Evolutionary conservation across 2,797 vertebrate genomes (phyloP).

Genomic region (Spondyliosoma cantharus): DNA sequence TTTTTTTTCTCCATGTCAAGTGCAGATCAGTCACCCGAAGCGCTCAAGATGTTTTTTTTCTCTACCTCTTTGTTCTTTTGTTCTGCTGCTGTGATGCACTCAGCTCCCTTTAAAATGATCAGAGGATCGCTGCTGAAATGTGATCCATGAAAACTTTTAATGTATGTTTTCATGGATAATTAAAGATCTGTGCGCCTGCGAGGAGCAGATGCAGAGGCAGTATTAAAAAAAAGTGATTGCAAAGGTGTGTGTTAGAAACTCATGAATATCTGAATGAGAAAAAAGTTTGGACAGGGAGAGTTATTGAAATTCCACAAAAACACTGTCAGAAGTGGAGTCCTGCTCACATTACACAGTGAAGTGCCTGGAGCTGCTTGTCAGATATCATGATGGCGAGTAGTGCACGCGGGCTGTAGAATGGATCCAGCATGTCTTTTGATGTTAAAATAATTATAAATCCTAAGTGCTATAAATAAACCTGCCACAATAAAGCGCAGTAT

Average conservation of each 20-base stretch:
- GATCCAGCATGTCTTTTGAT: constrained; percentile 59
- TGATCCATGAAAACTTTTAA: constrained; percentile 58
- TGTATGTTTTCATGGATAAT: constrained; percentile 69
- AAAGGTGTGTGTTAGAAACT: constrained; percentile 53
- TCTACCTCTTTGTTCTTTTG: constrained; percentile 8
- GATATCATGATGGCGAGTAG: constrained; percentile 46
- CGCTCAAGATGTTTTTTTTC: constrained; percentile 35
- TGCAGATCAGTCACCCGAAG: constrained; percentile 36
- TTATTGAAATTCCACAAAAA: constrained; percentile 52
- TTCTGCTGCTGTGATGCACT: constrained; percentile 24
- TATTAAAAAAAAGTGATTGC: constrained; percentile 8
- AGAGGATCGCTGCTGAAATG: constrained; percentile 44
- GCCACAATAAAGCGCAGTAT: constrained; percentile 60
- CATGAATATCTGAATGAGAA: constrained; percentile 59
- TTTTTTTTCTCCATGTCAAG: not conserved
- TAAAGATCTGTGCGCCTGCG: constrained; percentile 55
- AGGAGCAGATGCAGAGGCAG: constrained; percentile 30
- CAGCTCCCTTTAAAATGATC: constrained; percentile 52
- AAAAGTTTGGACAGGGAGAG: constrained; percentile 40
- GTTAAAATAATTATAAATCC: constrained; percentile 71
- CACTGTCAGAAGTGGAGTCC: constrained; percentile 28
- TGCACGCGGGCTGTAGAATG: constrained; percentile 49
- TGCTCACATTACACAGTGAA: constrained; percentile 9
- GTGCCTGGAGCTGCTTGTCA: constrained; percentile 59
- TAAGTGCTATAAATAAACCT: constrained; percentile 69